Base-by-base conservation (phyloP, 2,113 vertebrate genomes). In the Pongo pygmaeus region DNA sequence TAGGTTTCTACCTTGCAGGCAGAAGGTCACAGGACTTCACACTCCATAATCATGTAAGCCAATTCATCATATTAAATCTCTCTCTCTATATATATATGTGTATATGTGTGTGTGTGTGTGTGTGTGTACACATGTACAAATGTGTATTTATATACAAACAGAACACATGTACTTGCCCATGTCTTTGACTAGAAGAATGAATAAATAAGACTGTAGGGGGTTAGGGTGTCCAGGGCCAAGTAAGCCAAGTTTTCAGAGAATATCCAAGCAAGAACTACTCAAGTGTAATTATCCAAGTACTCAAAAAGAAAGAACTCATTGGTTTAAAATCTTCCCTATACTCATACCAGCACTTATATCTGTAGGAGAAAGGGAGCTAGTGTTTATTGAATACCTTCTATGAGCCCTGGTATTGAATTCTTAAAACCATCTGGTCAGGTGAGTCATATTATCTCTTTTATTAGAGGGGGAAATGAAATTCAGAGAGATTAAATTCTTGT, bases 301-400 rank as follows among this genome's bases (percentile, higher is more conserved):
- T 86, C 35, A 78, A 38, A 86, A 23, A 77, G 25, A 48, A 64
- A 50, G 0, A 2, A 74, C 27, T 43, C 16, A 7, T 69, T 35
- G 70, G 23, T 30, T 64, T n/a, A n/a, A 72, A 75, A 50, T 25
- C 17, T 69, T 72, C 30, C 35, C 72, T 69, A 11, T 13, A 32
- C n/a, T 40, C 43, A 40, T 2, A 6, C 9, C n/a, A 70, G 9
- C 0, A 46, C 13, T 59, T 2, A 2, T 1, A 0, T 50, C 50
- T 40, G 13, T 4, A 83, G 30, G 5, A 92, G 46, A 91, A 69
- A 69, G 27, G 30, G 22, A 64, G 1, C 2, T 50, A 14, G 13
- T 1, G 2, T 14, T 83, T 64, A 77, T 0, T 25, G 1, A 83
- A 46, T 6, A 14, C 12, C 35, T 43, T 48, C 22, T 32, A 9